Evolutionary conservation across 2,113 vertebrate species (phyloP).

Genomic region (Phodopus roborovskii): DNA sequence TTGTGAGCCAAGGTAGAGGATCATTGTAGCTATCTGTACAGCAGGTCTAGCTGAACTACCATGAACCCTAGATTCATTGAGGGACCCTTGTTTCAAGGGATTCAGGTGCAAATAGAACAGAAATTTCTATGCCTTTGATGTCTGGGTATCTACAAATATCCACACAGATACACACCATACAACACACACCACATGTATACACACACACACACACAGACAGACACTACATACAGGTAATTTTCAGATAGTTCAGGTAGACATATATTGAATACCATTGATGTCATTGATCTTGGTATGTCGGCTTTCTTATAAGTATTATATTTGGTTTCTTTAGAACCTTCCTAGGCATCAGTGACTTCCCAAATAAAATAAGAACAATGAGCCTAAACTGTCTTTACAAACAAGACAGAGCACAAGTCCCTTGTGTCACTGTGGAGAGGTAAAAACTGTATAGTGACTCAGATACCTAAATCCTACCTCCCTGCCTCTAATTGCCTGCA

Average conservation of each 20-base stretch:
- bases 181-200: not conserved
- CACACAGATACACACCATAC: not conserved
- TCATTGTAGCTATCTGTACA: not conserved
- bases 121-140: not conserved
- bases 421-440: not conserved
- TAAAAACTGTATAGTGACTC: not conserved
- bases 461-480: not conserved
- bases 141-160: no score
- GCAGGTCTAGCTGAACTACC: not conserved
- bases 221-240: not conserved
- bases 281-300: not conserved
- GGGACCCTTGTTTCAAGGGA: not conserved
- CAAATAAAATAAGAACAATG: not conserved
- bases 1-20: not conserved
- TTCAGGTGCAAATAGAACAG: not conserved
- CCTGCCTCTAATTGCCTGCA: not conserved
- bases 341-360: not conserved
- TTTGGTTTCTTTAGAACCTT: slow-evolving; percentile 25
- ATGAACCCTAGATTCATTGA: not conserved
- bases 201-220: no score
- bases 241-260: not conserved
- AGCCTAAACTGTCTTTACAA: not conserved
- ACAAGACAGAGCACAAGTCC: not conserved
- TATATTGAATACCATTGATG: not conserved
- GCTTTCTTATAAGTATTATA: not conserved